Evolutionary conservation across 2,888 invertebrate genomes (phyloP), one percentile per base, ranked within the genome.

Genomic region (Euzophera pinguis): DNA sequence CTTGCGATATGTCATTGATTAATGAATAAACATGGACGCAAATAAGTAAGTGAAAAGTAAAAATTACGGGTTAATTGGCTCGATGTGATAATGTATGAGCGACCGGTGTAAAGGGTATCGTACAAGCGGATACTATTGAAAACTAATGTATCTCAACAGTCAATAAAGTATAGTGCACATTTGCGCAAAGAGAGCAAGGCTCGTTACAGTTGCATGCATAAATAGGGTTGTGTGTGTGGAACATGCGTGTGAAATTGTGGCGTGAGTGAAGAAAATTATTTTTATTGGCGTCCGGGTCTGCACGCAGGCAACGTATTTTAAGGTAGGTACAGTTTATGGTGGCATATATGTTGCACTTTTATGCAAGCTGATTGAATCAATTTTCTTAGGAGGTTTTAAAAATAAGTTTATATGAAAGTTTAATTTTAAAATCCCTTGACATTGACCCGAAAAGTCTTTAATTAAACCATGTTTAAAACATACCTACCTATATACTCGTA

Each of bases 41-140:
- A 38, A 39, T 49, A 49, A 48, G 12, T 12, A 49, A 48, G 12
- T 12, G 17, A 37, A 49, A 49, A 17, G 49, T 39, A 38, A 39
- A 38, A 49, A 39, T 49, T 27, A 17, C 49, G 14, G 29, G 49
- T 49, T 38, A 27, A 49, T 39, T 29, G 39, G 38, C 7, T 48
- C 7, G 38, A 77, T 75, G 71, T 63, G 73, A 80, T 39, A 39
- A 16, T 42, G 42, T 65, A 82, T 32, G 7, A 10, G 81, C 22
- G 22, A 22, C 67, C 67, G 65, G 71, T 63, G 64, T 71, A 72
- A 73, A 69, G 69, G 68, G 56, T 65, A 71, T 73, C 75, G 29
- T 45, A 32, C 77, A 78, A 72, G 75, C 81, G 79, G 78, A 77
- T 73, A 75, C 75, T 72, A 75, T 78, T 75, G 73, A 73, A 77